A percentile compares a stretch with the other conserved stretches of the same genome.
Evolutionary conservation across 2,888 invertebrate genomes (phyloP).

Genomic region (Tortrix viridana): DNA sequence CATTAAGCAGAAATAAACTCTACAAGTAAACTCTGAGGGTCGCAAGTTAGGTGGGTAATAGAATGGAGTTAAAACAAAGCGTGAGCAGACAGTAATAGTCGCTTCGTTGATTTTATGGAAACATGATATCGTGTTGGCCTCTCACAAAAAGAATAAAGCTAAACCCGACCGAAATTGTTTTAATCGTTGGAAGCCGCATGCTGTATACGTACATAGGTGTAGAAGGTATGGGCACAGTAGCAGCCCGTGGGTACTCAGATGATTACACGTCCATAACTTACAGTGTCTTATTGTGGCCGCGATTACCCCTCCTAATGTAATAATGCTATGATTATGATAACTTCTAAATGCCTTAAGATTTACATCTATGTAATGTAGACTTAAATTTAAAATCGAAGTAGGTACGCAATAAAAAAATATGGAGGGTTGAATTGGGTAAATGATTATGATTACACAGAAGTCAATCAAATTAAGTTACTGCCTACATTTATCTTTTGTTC

Average conservation of each 20-base stretch:
- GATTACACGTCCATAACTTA: conserved; percentile 15
- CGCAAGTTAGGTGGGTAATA: conserved; percentile 40
- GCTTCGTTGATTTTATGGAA: conserved; percentile 83
- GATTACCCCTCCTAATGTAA: too few relatives aligned
- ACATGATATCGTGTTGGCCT: conserved; percentile 81
- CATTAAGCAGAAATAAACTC: conserved; percentile 42
- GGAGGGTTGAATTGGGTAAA: too few relatives aligned
- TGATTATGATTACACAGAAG: too few relatives aligned
- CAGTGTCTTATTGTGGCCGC: too few relatives aligned
- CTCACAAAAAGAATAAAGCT: conserved; percentile 78
- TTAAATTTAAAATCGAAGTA: too few relatives aligned
- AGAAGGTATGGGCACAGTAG: conserved; percentile 10
- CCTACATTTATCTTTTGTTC: not conserved
- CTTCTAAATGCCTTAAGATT: too few relatives aligned
- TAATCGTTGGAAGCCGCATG: conserved; percentile 78
- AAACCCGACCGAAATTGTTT: conserved; percentile 81
- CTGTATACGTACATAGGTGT: conserved; percentile 44
- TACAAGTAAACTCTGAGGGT: conserved; percentile 44
- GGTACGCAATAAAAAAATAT: too few relatives aligned
- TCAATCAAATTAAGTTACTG: too few relatives aligned
- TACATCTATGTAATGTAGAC: too few relatives aligned
- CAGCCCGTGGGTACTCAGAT: conserved; percentile 1
- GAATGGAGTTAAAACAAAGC: conserved; percentile 61
- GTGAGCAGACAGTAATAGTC: conserved; percentile 71
- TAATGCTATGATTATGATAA: too few relatives aligned